These are phyloP conservation scores for Esox masquinongy DNA, from an alignment of 2,797 vertebrate genomes.

Conservation along the genomic window DNA sequence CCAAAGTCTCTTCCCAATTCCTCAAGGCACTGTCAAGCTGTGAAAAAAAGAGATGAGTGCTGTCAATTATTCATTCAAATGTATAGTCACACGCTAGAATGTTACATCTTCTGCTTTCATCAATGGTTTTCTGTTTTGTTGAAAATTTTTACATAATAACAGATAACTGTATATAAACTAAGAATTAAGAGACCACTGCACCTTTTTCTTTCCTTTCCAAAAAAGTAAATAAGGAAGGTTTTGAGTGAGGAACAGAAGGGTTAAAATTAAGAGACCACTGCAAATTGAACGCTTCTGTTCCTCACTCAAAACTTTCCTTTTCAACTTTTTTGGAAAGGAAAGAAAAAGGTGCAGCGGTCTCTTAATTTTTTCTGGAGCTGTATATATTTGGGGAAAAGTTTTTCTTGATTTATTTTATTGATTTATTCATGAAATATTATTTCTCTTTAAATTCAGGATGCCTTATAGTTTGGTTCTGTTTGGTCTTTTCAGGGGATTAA, in stretches of 20 bases:
- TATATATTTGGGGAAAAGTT: not conserved
- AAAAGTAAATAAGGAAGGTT: too few species aligned
- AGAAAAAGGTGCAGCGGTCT: too few species aligned
- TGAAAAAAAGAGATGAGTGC: constrained; percentile 12
- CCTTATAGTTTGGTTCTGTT: not conserved
- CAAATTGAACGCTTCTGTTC: too few species aligned
- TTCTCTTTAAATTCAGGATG: not conserved
- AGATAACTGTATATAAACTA: not conserved
- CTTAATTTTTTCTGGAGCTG: too few species aligned
- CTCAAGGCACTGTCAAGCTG: constrained; percentile 57
- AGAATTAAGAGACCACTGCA: too few species aligned
- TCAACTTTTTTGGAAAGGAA: too few species aligned
- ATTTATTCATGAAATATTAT: not conserved
- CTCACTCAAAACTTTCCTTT: too few species aligned
- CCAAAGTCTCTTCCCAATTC: constrained; percentile 51
- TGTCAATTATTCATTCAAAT: constrained; percentile 4
- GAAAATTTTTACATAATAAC: not conserved
- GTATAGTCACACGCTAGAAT: not conserved
- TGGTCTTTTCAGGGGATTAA: constrained; percentile 61
- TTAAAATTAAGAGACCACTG: too few species aligned
- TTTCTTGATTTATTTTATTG: not conserved
- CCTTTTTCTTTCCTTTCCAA: too few species aligned
- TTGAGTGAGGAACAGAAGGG: too few species aligned
- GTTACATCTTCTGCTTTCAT: not conserved
- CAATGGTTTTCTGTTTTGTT: not conserved